A percentile compares a stretch with the other conserved stretches of the same genome.
Evolutionary conservation across 2,113 vertebrate genomes (phyloP).

Genomic region (Hyla sarda): DNA sequence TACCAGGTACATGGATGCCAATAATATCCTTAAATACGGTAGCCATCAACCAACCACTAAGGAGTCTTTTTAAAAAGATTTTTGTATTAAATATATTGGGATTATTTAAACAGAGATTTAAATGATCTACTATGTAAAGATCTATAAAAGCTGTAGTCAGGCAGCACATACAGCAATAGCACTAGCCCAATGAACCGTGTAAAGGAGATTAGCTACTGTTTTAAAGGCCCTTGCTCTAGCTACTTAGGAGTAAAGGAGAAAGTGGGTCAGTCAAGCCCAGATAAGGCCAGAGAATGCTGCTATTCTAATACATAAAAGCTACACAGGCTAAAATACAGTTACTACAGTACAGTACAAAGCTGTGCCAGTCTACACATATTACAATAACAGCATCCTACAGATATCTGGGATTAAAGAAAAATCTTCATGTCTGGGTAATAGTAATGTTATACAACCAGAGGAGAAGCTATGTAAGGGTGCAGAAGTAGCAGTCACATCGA

Average conservation of each 20-base stretch:
- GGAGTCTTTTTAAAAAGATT: not conserved
- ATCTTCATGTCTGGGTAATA: not conserved
- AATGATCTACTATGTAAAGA: not conserved
- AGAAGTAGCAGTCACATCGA: no score
- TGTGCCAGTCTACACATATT: not conserved
- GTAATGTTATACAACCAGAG: not conserved
- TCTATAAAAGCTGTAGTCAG: not conserved
- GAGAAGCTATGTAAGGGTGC: not conserved
- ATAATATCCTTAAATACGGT: not conserved
- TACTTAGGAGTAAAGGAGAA: slow-evolving; percentile 24
- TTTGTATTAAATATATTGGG: not conserved
- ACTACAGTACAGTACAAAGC: not conserved
- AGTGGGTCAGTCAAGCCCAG: slow-evolving; percentile 36
- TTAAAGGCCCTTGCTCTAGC: slow-evolving; percentile 25
- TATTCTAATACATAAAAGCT: not conserved
- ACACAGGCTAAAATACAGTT: not conserved
- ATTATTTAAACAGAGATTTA: not conserved
- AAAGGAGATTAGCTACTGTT: slow-evolving; percentile 33
- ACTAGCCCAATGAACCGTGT: not conserved
- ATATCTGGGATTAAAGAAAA: not conserved
- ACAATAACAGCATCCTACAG: no score
- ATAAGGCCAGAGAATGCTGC: not conserved
- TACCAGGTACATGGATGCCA: not conserved
- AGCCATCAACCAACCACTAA: not conserved
- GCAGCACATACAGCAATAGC: not conserved